Conservation (phyloP, 2,888 invertebrate genomes). For the Ceramica pisi region DNA sequence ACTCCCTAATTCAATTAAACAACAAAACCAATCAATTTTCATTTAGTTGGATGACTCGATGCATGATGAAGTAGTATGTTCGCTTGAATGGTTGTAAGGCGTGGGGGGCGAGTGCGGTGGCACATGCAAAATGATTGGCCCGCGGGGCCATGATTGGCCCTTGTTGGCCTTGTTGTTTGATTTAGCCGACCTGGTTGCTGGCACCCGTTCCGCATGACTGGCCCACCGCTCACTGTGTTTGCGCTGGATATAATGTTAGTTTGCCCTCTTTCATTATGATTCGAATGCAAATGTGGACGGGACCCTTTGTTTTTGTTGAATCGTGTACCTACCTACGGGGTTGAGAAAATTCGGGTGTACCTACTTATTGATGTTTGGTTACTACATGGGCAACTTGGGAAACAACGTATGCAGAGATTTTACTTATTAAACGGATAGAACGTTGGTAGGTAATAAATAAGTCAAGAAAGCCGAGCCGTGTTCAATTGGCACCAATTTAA, state of each 20-base stretch:
- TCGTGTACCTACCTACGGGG: no score
- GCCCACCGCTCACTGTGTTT: constrained; percentile 63
- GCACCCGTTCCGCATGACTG: constrained; percentile 75
- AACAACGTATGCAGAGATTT: no score
- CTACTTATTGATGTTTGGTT: background rate
- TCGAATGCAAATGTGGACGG: constrained; percentile 49
- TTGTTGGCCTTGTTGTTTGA: constrained; percentile 86
- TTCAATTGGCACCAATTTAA: constrained; percentile 4
- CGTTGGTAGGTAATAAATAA: no score
- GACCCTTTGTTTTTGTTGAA: constrained; percentile 10
- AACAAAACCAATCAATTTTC: constrained; percentile 65
- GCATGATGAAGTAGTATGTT: constrained; percentile 62
- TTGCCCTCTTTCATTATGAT: constrained; percentile 65
- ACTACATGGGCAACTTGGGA: no score
- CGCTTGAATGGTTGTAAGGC: constrained; percentile 70
- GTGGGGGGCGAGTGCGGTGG: constrained; percentile 66
- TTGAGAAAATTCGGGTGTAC: background rate
- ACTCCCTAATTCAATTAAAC: constrained; percentile 42
- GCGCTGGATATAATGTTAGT: constrained; percentile 65
- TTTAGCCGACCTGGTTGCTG: constrained; percentile 80
- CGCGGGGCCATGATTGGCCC: constrained; percentile 64
- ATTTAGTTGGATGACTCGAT: constrained; percentile 52
- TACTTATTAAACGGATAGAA: no score
- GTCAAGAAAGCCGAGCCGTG: background rate
- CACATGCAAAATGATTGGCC: constrained; percentile 79